phyloP scores from a whole-genome alignment of 2,797 vertebrate genomes.

The Bryconaethiops microstoma region DNA sequence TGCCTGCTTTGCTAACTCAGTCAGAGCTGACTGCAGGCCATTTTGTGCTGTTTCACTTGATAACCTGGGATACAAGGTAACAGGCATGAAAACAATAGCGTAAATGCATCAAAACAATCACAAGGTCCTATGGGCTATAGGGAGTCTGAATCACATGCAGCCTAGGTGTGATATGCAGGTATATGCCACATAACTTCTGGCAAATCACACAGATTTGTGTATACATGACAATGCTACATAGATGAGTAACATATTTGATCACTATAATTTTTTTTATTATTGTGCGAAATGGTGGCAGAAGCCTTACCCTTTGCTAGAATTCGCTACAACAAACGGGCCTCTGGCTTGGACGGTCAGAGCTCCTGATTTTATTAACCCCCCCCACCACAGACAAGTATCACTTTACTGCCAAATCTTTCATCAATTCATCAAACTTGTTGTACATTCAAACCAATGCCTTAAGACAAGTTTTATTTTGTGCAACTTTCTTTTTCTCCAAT shows the following conservation, averaged over 20 bases:
- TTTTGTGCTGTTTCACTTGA: slow-evolving; percentile 6
- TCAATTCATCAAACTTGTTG: too few species aligned
- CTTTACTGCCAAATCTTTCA: too few species aligned
- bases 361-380: too few species aligned
- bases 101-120: slow-evolving; percentile 1
- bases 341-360: too few species aligned
- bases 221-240: not conserved
- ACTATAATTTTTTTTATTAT: not conserved
- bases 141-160: not conserved
- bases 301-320: too few species aligned
- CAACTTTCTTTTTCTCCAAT: too few species aligned
- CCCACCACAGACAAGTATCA: too few species aligned
- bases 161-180: not conserved
- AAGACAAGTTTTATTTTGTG: too few species aligned
- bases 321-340: too few species aligned
- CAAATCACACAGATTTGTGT: not conserved
- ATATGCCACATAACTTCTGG: not conserved
- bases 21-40: not conserved
- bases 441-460: too few species aligned
- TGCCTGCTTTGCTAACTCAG: not conserved
- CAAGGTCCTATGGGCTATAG: not conserved
- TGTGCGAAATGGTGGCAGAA: too few species aligned
- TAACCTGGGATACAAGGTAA: not conserved
- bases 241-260: not conserved
- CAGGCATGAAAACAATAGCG: not conserved